Conservation (phyloP, 2,797 vertebrate species). For the Melanotaenia boesemani region DNA sequence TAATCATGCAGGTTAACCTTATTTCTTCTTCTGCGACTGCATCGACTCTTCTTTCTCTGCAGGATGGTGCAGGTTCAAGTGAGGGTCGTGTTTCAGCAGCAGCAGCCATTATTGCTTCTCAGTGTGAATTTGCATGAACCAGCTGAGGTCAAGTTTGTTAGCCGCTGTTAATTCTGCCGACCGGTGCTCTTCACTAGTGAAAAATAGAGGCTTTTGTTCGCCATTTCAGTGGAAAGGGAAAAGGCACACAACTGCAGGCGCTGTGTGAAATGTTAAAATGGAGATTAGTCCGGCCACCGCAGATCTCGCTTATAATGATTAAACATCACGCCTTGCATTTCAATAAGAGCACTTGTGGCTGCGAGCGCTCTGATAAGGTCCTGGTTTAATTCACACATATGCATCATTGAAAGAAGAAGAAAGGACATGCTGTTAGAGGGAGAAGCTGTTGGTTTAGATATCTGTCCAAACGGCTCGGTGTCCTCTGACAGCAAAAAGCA, state of each 20-base stretch:
- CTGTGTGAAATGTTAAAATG: constrained; percentile 82
- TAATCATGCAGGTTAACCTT: constrained; percentile 23
- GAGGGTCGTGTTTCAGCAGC: constrained; percentile 37
- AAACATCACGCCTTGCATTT: constrained; percentile 74
- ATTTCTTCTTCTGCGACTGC: constrained; percentile 8
- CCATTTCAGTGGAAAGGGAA: constrained; percentile 39
- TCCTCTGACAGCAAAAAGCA: constrained; percentile 30
- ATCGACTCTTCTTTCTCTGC: constrained; percentile 27
- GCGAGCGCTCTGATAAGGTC: constrained; percentile 69
- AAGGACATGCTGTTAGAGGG: constrained; percentile 27
- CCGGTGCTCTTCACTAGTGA: constrained; percentile 25
- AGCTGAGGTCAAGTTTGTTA: constrained; percentile 59
- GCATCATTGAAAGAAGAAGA: constrained; percentile 40
- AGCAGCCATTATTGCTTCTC: constrained; percentile 45
- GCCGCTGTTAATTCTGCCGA: constrained; percentile 45
- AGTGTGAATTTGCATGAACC: constrained; percentile 49
- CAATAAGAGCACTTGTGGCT: constrained; percentile 76
- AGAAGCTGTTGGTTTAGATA: constrained; percentile 28
- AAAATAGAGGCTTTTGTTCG: constrained; percentile 43
- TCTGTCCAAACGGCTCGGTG: background rate
- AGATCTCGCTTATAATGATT: constrained; percentile 78
- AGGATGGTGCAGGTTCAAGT: constrained; percentile 45
- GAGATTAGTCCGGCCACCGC: constrained; percentile 77
- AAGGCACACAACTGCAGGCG: constrained; percentile 73
- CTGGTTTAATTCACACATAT: constrained; percentile 60